phyloP scores from a whole-genome alignment of 2,797 vertebrate genomes.

The Tauraco hartlaubi region DNA sequence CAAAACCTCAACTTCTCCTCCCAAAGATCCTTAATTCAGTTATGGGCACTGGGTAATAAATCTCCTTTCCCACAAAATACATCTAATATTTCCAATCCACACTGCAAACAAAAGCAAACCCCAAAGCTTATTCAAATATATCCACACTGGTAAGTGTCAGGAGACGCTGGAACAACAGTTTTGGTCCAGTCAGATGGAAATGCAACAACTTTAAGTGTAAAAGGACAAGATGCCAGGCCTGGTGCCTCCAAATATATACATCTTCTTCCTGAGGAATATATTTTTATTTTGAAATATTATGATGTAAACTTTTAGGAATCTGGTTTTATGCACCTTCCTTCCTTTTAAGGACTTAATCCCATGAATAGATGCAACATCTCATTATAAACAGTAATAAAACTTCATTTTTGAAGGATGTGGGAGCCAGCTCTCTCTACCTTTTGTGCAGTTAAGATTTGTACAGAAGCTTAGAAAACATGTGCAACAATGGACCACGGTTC shows the following conservation, averaged over 20 bases:
- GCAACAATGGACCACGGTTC: conserved; percentile 26
- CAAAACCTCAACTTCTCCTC: neutral
- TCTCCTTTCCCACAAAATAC: neutral
- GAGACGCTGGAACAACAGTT: neutral
- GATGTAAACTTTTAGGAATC: neutral
- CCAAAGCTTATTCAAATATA: neutral
- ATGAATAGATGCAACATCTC: conserved; percentile 49
- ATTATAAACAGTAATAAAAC: conserved; percentile 40
- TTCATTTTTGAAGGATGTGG: conserved; percentile 21
- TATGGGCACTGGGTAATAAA: neutral
- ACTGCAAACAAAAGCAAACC: neutral
- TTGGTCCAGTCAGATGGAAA: neutral
- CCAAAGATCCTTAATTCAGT: neutral
- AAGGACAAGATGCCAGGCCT: neutral
- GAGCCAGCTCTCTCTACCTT: neutral
- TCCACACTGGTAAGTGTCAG: neutral
- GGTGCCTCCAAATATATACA: neutral
- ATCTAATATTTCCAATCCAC: neutral
- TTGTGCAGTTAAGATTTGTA: conserved; percentile 6
- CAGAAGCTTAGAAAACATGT: conserved; percentile 54
- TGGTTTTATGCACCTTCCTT: conserved; percentile 20
- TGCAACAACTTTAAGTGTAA: neutral
- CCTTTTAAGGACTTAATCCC: conserved; percentile 22
- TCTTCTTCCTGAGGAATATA: neutral
- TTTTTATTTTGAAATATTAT: neutral